Evolutionary conservation across 2,888 invertebrate species (phyloP).

Genomic region (Pachycephus smyrnensis): DNA sequence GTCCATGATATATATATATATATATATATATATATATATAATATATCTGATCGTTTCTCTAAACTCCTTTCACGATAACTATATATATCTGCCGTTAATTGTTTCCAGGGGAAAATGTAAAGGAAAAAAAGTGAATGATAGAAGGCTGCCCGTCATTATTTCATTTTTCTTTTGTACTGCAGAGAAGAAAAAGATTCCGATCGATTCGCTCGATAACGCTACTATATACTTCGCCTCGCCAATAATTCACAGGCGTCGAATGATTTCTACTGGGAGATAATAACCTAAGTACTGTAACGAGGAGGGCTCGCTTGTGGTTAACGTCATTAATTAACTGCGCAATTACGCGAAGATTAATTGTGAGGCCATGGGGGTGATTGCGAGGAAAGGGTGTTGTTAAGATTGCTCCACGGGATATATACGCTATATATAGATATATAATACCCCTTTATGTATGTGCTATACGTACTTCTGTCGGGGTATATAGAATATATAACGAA

Average conservation of each 20-base stretch:
- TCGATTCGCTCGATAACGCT: not conserved
- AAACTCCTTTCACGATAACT: no score
- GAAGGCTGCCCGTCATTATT: not conserved
- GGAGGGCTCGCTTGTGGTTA: conserved; percentile 33
- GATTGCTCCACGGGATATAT: not conserved
- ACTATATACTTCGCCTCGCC: conserved; percentile 4
- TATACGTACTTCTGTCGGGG: not conserved
- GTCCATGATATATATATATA: no score
- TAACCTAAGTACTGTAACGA: conserved; percentile 45
- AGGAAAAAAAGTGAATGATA: not conserved
- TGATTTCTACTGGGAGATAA: conserved; percentile 49
- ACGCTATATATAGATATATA: not conserved
- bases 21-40: no score
- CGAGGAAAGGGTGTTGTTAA: conserved; percentile 9
- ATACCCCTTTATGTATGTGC: no score
- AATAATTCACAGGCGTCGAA: conserved; percentile 44
- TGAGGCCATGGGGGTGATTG: conserved; percentile 31
- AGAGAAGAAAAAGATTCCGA: not conserved
- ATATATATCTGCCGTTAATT: not conserved
- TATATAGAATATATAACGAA: not conserved
- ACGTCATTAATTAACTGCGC: conserved; percentile 53
- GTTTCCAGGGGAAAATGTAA: not conserved
- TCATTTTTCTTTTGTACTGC: not conserved
- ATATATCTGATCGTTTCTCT: no score
- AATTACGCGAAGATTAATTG: conserved; percentile 55